Evolutionary conservation across 2,888 invertebrate genomes (phyloP).

Genomic region (Lasioglossum malachurum): DNA sequence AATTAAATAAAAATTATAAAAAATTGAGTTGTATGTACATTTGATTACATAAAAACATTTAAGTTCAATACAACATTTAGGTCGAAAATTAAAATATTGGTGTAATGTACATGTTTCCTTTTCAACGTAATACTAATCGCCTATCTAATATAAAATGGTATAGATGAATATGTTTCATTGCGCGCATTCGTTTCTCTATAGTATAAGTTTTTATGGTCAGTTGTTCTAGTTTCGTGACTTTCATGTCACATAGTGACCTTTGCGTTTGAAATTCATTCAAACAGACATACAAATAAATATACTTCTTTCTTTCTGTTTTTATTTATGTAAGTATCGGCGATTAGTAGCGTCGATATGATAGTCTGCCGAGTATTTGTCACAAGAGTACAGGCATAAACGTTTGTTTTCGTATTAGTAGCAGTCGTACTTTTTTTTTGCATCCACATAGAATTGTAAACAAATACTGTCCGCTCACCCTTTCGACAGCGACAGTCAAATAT

Average conservation of each 20-base stretch:
- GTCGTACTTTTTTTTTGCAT: slow-evolving; percentile 31
- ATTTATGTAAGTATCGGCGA: slow-evolving; percentile 37
- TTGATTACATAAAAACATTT: slow-evolving; percentile 56
- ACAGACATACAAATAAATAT: slow-evolving; percentile 59
- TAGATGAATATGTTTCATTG: slow-evolving; percentile 53
- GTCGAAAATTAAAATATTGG: slow-evolving; percentile 61
- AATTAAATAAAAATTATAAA: slow-evolving; percentile 35
- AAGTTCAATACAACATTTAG: slow-evolving; percentile 40
- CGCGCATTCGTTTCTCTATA: slow-evolving; percentile 47
- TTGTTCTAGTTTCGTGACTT: slow-evolving; percentile 42
- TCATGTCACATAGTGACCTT: slow-evolving; percentile 26
- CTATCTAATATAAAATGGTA: slow-evolving; percentile 57
- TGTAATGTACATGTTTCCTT: slow-evolving; percentile 54
- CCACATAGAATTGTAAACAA: slow-evolving; percentile 47
- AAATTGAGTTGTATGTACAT: slow-evolving; percentile 57
- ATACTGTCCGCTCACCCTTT: slow-evolving; percentile 25
- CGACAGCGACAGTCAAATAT: slow-evolving; percentile 22
- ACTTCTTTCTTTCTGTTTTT: slow-evolving; percentile 38
- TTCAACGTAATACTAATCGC: slow-evolving; percentile 51
- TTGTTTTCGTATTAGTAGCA: slow-evolving; percentile 35
- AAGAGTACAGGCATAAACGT: slow-evolving; percentile 29
- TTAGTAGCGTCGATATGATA: slow-evolving; percentile 38
- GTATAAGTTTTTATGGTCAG: slow-evolving; percentile 41
- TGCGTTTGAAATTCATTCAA: slow-evolving; percentile 33
- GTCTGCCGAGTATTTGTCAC: background rate